phyloP scores from a whole-genome alignment of 2,113 vertebrate genomes.

The Hiodon alosoides region DNA sequence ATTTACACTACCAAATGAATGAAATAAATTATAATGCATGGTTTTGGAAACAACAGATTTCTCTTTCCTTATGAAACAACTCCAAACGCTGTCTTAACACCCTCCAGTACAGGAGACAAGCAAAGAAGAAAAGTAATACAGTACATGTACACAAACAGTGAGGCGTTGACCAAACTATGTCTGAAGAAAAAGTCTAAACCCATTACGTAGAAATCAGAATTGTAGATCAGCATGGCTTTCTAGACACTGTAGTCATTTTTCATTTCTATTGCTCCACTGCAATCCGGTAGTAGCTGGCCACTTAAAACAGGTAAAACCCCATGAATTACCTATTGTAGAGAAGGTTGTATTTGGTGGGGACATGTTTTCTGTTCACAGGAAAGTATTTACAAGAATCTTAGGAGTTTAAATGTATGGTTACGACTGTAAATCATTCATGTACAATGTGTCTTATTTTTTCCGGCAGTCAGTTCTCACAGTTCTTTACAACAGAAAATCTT shows the following conservation, averaged over 20 bases:
- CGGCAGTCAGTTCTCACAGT: too few relatives aligned
- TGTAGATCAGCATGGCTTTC: constrained; percentile 6
- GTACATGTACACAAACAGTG: constrained; percentile 38
- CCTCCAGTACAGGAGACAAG: constrained; percentile 25
- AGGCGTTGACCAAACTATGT: constrained; percentile 28
- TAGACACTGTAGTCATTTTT: constrained; percentile 1
- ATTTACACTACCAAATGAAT: constrained; percentile 47
- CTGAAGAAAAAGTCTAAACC: constrained; percentile 21
- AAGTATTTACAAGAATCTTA: too few relatives aligned
- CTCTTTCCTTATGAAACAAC: constrained; percentile 27
- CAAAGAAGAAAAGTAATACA: constrained; percentile 31
- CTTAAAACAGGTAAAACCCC: background rate
- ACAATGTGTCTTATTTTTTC: too few relatives aligned
- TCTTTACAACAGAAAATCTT: too few relatives aligned
- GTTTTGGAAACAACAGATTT: constrained; percentile 33
- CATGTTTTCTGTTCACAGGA: background rate
- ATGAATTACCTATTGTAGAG: background rate
- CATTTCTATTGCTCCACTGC: background rate
- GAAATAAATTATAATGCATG: constrained; percentile 37
- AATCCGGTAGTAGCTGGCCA: constrained; percentile 2
- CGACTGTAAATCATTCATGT: too few relatives aligned
- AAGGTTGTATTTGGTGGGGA: background rate
- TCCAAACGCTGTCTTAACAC: constrained; percentile 30
- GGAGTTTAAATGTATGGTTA: too few relatives aligned
- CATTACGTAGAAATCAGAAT: background rate